A percentile compares a stretch with the other conserved stretches of the same genome.
Evolutionary conservation across 2,888 invertebrate species (phyloP).

Genomic region (Gasteruption jaculator): DNA sequence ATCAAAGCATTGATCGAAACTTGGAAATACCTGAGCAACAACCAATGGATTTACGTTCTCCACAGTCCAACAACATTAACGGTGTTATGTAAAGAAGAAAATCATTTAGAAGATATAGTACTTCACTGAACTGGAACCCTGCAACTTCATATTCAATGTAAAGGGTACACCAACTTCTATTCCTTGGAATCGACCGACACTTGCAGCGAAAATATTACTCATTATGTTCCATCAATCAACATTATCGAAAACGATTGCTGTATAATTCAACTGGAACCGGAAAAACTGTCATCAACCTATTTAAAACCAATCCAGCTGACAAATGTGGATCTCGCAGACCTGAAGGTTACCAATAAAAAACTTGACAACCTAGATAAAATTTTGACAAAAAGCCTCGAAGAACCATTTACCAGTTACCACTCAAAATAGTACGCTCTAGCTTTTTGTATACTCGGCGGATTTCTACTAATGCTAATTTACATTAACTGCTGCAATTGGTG

Average conservation of each 20-base stretch:
- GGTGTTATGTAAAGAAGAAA: conserved; percentile 3
- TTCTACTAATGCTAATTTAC: conserved; percentile 3
- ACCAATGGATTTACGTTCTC: conserved; percentile 21
- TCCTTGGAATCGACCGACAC: conserved; percentile 16
- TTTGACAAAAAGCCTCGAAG: conserved; percentile 17
- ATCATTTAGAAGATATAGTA: conserved; percentile 20
- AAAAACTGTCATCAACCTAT: conserved; percentile 8
- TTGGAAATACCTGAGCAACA: conserved; percentile 11
- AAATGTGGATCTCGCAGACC: too few relatives aligned
- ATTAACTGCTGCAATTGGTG: conserved; percentile 10
- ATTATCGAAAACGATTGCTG: conserved; percentile 22
- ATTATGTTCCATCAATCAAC: conserved; percentile 15
- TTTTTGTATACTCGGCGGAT: neutral
- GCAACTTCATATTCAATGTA: conserved; percentile 12
- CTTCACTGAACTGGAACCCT: conserved; percentile 15
- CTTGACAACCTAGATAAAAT: conserved; percentile 22
- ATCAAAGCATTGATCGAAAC: conserved; percentile 11
- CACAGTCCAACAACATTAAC: conserved; percentile 13
- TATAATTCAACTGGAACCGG: conserved; percentile 6
- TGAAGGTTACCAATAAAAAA: conserved; percentile 24
- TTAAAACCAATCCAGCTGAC: conserved; percentile 20
- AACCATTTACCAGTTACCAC: conserved; percentile 17
- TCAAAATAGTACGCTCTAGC: conserved; percentile 20
- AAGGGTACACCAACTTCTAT: conserved; percentile 18
- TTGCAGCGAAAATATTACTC: conserved; percentile 6